Evolutionary conservation across 2,888 invertebrate genomes (phyloP), one percentile per base, ranked within the genome.

Genomic region (Heliconius ismenius): DNA sequence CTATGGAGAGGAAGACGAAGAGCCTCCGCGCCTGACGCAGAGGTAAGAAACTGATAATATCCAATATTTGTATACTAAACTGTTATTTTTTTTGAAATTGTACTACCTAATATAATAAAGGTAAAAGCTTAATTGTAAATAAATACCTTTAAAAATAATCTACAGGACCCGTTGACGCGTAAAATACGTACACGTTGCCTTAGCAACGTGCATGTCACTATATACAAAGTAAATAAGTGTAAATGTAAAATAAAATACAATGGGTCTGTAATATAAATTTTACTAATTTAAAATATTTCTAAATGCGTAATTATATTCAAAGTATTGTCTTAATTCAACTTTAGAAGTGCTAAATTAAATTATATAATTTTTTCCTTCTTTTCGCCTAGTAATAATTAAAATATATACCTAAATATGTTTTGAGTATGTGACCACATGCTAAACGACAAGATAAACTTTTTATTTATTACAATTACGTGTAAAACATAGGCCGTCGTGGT

Each of bases 21-120:
- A n/a, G 93, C 93, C 4, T 93, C 92, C 18, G 93, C 94, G 49
- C 92, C 93, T 76, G 89, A 94, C 79, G 92, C 91, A 83, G 95
- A 95, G 88, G 95, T 95, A 83, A 92, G n/a, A 28, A 43, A 9
- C 18, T 24, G 15, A 24, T 49, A 21, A 54, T 69, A 49, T 26
- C 4, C 49, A 43, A 11, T 64, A 73, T 39, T 54, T 58, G 58
- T 67, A 11, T 24, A 13, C 11, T 65, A n/a, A 65, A 13, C 6
- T 58, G n/a, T 58, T 60, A n/a, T 24, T 26, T 24, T 60, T 24
- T 60, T 1, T 60, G 24, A 24, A 60, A 24, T 4, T 60, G 2
- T 60, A 10, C 60, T 32, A 28, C 28, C 28, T 60, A 24, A 60
- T 13, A n/a, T 2, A 26, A 24, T 62, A 13, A 26, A 0, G 13